Conservation (phyloP, 2,888 invertebrate species). For the Empis stercorea region DNA sequence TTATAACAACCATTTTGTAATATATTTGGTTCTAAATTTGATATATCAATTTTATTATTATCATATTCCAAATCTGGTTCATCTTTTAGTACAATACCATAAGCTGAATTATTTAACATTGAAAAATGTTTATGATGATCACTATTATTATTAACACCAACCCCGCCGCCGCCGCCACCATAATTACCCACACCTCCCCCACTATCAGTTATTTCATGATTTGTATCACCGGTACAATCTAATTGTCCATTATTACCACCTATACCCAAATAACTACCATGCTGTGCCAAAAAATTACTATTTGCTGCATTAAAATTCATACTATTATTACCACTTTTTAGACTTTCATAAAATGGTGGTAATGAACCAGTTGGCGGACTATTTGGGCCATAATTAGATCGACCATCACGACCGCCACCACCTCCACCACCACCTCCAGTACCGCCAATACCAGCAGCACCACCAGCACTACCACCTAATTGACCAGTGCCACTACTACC, state of each 20-base stretch:
- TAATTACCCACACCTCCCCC: constrained; percentile 16
- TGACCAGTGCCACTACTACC: constrained; percentile 20
- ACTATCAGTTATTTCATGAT: constrained; percentile 39
- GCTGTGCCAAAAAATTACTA: constrained; percentile 46
- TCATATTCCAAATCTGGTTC: constrained; percentile 67
- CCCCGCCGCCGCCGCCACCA: constrained; percentile 15
- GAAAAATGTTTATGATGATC: constrained; percentile 41
- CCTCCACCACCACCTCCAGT: constrained; percentile 62
- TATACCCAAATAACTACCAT: constrained; percentile 56
- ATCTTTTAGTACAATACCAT: constrained; percentile 66
- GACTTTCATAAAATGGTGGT: constrained; percentile 79
- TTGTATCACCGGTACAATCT: constrained; percentile 43
- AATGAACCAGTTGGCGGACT: constrained; percentile 77
- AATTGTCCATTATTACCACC: constrained; percentile 33
- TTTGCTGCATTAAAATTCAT: constrained; percentile 49
- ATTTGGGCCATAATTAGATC: constrained; percentile 76
- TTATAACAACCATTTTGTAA: constrained; percentile 40
- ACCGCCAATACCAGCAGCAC: constrained; percentile 35
- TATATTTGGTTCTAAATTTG: constrained; percentile 39
- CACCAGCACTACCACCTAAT: constrained; percentile 44
- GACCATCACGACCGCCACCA: constrained; percentile 64
- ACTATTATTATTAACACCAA: constrained; percentile 23
- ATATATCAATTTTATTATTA: constrained; percentile 54
- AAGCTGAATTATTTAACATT: constrained; percentile 64
- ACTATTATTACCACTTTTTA: constrained; percentile 65